Conservation (phyloP, 2,797 vertebrate species). For the Iguana delicatissima region DNA sequence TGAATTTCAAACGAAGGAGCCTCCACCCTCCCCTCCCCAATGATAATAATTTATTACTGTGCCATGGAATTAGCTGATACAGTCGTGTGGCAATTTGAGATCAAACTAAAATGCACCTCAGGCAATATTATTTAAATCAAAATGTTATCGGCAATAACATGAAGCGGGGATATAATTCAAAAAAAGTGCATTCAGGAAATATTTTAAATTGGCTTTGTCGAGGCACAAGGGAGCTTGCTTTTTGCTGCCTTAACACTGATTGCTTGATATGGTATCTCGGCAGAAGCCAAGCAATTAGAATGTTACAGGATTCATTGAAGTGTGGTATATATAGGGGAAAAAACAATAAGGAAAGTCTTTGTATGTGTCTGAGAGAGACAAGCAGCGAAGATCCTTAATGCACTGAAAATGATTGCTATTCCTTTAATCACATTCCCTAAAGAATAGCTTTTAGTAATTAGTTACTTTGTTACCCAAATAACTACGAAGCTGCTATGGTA, state of each 20-base stretch:
- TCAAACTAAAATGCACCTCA: conserved; percentile 50
- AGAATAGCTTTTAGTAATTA: conserved; percentile 48
- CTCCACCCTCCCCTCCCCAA: background rate
- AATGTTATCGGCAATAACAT: conserved; percentile 73
- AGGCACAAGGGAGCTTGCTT: conserved; percentile 56
- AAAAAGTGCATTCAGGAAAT: conserved; percentile 66
- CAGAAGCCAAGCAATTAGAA: conserved; percentile 60
- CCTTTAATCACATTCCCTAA: conserved; percentile 47
- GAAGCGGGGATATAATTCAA: conserved; percentile 55
- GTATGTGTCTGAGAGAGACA: conserved; percentile 31
- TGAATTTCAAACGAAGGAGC: conserved; percentile 60
- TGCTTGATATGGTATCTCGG: conserved; percentile 52
- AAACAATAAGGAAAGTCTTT: conserved; percentile 28
- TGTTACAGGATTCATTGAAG: conserved; percentile 43
- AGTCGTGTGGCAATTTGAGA: conserved; percentile 57
- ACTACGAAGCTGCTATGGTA: conserved; percentile 22
- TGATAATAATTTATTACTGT: conserved; percentile 63
- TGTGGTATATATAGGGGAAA: conserved; percentile 26
- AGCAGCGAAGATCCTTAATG: conserved; percentile 43
- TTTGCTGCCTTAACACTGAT: conserved; percentile 65
- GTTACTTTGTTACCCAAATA: conserved; percentile 47
- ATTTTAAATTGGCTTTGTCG: conserved; percentile 63
- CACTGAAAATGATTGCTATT: conserved; percentile 36
- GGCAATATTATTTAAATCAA: conserved; percentile 72
- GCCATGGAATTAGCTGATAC: conserved; percentile 60